Conservation (phyloP, 2,888 invertebrate genomes). For the Eristalinus sepulchralis region DNA sequence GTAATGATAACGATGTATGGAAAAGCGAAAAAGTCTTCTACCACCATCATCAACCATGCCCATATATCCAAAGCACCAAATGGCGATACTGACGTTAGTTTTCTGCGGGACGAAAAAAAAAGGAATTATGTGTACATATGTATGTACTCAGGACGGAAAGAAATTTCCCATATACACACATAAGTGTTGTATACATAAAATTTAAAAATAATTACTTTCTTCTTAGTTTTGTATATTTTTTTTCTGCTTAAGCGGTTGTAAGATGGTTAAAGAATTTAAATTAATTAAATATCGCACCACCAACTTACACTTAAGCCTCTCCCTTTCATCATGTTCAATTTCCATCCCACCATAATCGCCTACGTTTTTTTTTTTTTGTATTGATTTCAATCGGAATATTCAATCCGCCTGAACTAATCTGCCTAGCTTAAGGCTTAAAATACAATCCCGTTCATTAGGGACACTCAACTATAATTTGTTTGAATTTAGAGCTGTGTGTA, state of each 20-base stretch:
- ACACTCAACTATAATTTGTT: neutral
- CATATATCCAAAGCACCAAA: neutral
- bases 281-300: no score
- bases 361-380: neutral
- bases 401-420: neutral
- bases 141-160: neutral
- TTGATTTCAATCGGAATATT: conserved; percentile 2
- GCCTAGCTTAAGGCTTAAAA: conserved; percentile 5
- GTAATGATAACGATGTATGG: neutral
- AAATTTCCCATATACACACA: conserved; percentile 10
- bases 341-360: no score
- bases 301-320: no score
- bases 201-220: no score
- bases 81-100: neutral
- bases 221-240: no score
- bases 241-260: no score
- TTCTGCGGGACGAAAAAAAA: neutral
- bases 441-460: neutral
- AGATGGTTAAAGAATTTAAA: no score
- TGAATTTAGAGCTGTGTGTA: neutral
- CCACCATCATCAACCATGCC: neutral
- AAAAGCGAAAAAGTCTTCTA: neutral
- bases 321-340: no score
- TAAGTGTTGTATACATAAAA: no score
- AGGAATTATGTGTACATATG: no score